Evolutionary conservation across 1,140 invertebrate species (phyloP), one percentile per base, ranked within the genome.

Genomic region (Caligus rogercresseyi): DNA sequence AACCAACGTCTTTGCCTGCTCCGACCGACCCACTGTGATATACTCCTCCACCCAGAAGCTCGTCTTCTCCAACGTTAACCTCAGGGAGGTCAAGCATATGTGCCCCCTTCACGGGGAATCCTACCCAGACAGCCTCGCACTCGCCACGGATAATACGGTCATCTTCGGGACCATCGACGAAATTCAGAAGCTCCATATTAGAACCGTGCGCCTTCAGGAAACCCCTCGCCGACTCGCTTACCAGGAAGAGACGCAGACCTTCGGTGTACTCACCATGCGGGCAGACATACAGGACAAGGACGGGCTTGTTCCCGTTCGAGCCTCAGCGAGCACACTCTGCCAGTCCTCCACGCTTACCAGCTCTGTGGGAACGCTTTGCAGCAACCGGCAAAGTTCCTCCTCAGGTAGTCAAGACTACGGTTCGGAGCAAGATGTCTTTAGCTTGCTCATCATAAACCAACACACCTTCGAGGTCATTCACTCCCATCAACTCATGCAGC

Each of bases 11-110:
- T 98, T 99, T 76, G 95, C 93, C 13, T 98, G 95, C 72, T 96
- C 91, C 0, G 94, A 99, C 74, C 79, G 94, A 55, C 95, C 95
- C 0, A 96, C 94, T 0, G 94, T 99, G 1, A 97, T 98, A 67
- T 98, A 98, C 76, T 96, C 91, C 7, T 95, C 90, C 7, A 98
- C 98, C 77, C 89, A 97, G 71, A 98, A 98, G 75, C 77, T 99
- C 2, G 92, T 98, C 0, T 98, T 98, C 75, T 97, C 93, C 20
- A 98, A 98, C 77, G 95, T 99, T 1, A 99, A 99, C 75, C 77
- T 98, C 13, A 91, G 92, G 72, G 89, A 98, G 75, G 94, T 98
- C 0, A 91, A 89, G 70, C 90, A 97, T 70, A 98, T 98, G 91
- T 98, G 94, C 74, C 91, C 91, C 0, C 73, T 98, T 1, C 94